Evolutionary conservation across 2,888 invertebrate species (phyloP).

Genomic region (Rotaria sp.): DNA sequence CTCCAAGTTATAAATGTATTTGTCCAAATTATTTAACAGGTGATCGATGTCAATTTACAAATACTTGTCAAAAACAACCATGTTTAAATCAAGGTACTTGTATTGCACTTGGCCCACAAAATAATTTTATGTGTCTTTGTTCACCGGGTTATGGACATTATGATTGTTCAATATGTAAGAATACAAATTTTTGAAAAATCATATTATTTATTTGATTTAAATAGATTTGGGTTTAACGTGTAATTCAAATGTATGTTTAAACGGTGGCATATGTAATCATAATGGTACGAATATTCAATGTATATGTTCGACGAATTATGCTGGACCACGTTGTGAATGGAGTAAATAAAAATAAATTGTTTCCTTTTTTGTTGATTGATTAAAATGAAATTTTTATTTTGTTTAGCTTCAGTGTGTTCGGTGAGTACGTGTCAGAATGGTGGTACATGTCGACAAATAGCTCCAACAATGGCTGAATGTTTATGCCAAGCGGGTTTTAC

Average conservation of each 20-base stretch:
- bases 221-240: background rate
- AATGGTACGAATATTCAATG: background rate
- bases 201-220: background rate
- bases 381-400: background rate
- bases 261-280: slow-evolving; percentile 18
- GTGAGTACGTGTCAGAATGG: slow-evolving; percentile 34
- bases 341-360: background rate
- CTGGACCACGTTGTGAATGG: slow-evolving; percentile 29
- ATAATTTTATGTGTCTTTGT: slow-evolving; percentile 20
- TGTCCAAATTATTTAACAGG: slow-evolving; percentile 1
- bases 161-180: slow-evolving; percentile 24
- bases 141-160: background rate
- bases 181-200: background rate
- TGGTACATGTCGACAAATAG: slow-evolving; percentile 22
- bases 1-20: background rate
- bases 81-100: background rate
- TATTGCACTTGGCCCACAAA: background rate
- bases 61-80: background rate
- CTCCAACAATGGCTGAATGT: slow-evolving; percentile 32
- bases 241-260: background rate
- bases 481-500: slow-evolving; percentile 33
- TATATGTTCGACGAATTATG: background rate
- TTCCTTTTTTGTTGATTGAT: background rate
- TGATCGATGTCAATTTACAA: slow-evolving; percentile 20
- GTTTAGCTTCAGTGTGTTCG: background rate